Percentiles rank a stretch among this genome's conserved stretches.
These are phyloP conservation scores for Limnephilus rhombicus DNA, from an alignment of 2,888 invertebrate species.

Conservation along the genomic window DNA sequence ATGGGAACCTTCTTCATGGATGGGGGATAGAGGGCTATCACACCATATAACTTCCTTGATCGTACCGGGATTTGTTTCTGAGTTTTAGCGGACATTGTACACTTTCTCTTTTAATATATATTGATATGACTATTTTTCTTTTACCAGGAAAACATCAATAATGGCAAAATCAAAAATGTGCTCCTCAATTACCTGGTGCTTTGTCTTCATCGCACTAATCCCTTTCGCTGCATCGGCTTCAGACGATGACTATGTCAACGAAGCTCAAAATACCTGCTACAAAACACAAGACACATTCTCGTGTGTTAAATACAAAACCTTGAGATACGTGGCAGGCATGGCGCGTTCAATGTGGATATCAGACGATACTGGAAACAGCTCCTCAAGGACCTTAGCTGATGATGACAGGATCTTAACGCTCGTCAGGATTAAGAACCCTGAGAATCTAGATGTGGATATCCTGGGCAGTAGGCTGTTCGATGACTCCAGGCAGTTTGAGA, in stretches of 20 bases:
- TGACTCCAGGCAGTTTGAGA: constrained; percentile 61
- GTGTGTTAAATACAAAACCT: constrained; percentile 62
- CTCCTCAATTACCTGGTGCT: not conserved
- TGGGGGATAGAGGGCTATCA: too few relatives aligned
- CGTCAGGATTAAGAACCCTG: constrained; percentile 51
- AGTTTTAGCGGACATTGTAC: too few relatives aligned
- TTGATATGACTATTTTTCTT: too few relatives aligned
- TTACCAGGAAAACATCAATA: not conserved
- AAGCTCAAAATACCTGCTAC: constrained; percentile 58
- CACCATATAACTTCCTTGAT: too few relatives aligned
- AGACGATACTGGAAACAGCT: constrained; percentile 20
- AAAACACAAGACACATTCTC: constrained; percentile 57
- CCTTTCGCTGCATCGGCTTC: not conserved
- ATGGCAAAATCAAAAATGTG: not conserved
- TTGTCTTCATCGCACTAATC: not conserved
- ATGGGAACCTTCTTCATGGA: too few relatives aligned
- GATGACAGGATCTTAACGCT: constrained; percentile 50
- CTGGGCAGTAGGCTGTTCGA: constrained; percentile 49
- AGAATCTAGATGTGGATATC: not conserved
- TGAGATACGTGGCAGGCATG: constrained; percentile 59
- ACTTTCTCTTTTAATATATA: too few relatives aligned
- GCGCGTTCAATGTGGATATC: constrained; percentile 55
- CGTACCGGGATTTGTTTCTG: too few relatives aligned
- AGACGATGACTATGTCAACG: constrained; percentile 61
- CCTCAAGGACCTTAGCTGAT: not conserved